Base-by-base conservation (phyloP, 2,113 vertebrate genomes). In the Megalops atlanticus region DNA sequence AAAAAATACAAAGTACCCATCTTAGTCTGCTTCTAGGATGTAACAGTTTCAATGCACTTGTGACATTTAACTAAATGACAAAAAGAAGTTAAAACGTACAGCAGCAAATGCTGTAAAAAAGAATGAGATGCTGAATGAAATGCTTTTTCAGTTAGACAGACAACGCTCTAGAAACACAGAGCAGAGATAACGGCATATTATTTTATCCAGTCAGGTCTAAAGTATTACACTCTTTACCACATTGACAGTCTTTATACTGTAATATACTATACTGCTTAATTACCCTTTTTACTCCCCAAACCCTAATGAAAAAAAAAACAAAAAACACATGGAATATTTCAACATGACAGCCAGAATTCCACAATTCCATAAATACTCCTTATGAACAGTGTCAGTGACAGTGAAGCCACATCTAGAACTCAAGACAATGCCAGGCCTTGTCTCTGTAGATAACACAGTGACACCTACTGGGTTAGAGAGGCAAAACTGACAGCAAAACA, bases 21-120 rank as follows among this genome's bases (percentile, higher is more conserved):
- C 81, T 74, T 77, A 80, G 49, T 83, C 74, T 73, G 4, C 2
- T 38, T 71, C 68, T 76, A 49, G 33, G 75, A 72, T 86, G 88
- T 87, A 82, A 68, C 75, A 77, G 71, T 76, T 87, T 81, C 85
- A 91, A 91, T 86, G 88, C 89, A 90, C 90, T 89, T 89, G 78
- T 88, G 86, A 85, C 88, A n/a, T n/a, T 83, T 71, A 84, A 84
- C 84, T 77, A 74, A 0, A 54, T 80, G 81, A 86, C 82, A 77
- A 1, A 82, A 39, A 41, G 33, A 15, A 21, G 24, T 74, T 83
- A 27, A 77, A 84, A 85, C 43, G 78, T 64, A 78, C 8, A 31
- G 80, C 72, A 11, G 68, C 69, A 70, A 79, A 79, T n/a, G 21
- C 10, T 69, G 21, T 69, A 27, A 69, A 69, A 69, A 77, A 58